Percentiles rank a stretch among this genome's conserved stretches.
These are phyloP conservation scores for Cataglyphis albicans DNA, from an alignment of 2,888 invertebrate species.

Conservation along the genomic window DNA sequence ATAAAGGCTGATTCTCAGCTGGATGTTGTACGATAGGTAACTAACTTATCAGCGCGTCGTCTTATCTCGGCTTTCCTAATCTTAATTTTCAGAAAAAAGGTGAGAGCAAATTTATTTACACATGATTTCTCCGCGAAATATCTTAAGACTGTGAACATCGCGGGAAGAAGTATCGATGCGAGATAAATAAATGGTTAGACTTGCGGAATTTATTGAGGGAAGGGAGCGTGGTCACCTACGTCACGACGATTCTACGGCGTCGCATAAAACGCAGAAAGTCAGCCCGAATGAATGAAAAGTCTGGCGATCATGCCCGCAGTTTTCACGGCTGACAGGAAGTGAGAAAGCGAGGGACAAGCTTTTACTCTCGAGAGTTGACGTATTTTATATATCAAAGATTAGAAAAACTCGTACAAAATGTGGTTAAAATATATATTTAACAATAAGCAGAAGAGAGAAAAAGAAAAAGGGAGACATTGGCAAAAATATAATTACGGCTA, in stretches of 20 bases:
- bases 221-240: conserved; percentile 33
- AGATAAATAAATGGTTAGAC: background rate
- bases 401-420: background rate
- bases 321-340: conserved; percentile 16
- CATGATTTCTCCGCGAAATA: background rate
- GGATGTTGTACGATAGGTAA: conserved; percentile 22
- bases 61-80: background rate
- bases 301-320: conserved; percentile 31
- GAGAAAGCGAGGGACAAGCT: background rate
- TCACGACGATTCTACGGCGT: conserved; percentile 36
- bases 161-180: background rate
- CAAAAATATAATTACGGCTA: background rate
- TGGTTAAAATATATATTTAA: background rate
- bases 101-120: background rate
- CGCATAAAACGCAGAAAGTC: conserved; percentile 50
- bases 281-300: conserved; percentile 40
- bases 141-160: background rate
- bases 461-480: background rate
- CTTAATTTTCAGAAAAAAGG: background rate
- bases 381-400: background rate
- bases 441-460: background rate
- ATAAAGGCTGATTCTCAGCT: conserved; percentile 21
- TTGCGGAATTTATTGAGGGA: conserved; percentile 16
- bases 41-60: conserved; percentile 38
- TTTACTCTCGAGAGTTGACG: background rate